phyloP scores from a whole-genome alignment of 2,797 vertebrate species.

The Anolis apletophallus region DNA sequence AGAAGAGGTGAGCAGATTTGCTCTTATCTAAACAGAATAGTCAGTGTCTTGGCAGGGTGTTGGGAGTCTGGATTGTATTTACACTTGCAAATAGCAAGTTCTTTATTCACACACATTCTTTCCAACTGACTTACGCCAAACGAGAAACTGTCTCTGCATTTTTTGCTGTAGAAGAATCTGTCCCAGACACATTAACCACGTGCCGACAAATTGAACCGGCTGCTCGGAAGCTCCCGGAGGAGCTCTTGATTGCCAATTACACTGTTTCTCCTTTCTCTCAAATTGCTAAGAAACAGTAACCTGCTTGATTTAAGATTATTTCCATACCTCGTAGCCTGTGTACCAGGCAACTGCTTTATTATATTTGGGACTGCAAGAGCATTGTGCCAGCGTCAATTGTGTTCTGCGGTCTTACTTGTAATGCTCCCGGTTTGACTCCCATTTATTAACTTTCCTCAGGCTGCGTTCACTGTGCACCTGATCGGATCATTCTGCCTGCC shows the following conservation, averaged over 20 bases:
- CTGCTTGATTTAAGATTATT: slow-evolving; percentile 80
- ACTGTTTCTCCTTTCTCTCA: slow-evolving; percentile 78
- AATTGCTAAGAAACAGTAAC: slow-evolving; percentile 80
- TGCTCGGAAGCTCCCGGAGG: slow-evolving; percentile 75
- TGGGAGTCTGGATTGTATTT: slow-evolving; percentile 52
- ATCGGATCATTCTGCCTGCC: slow-evolving; percentile 56
- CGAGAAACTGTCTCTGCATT: slow-evolving; percentile 37
- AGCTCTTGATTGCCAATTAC: slow-evolving; percentile 78
- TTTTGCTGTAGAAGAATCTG: slow-evolving; percentile 53
- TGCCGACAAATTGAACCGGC: slow-evolving; percentile 75
- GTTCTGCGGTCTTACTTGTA: slow-evolving; percentile 63
- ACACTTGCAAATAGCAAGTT: slow-evolving; percentile 50
- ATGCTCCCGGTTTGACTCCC: slow-evolving; percentile 68
- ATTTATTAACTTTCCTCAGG: slow-evolving; percentile 72
- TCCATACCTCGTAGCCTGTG: slow-evolving; percentile 63
- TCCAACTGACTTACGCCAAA: slow-evolving; percentile 49
- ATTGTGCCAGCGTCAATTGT: slow-evolving; percentile 68
- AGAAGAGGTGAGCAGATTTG: slow-evolving; percentile 35
- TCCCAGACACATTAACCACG: slow-evolving; percentile 70
- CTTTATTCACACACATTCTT: slow-evolving; percentile 30
- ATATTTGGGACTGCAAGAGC: slow-evolving; percentile 52
- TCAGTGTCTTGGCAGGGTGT: neutral
- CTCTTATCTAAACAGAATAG: slow-evolving; percentile 49
- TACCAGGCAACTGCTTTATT: slow-evolving; percentile 71
- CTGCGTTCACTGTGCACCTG: slow-evolving; percentile 62